Evolutionary conservation across 2,888 invertebrate species (phyloP).

Genomic region (Dryadula phaetusa): DNA sequence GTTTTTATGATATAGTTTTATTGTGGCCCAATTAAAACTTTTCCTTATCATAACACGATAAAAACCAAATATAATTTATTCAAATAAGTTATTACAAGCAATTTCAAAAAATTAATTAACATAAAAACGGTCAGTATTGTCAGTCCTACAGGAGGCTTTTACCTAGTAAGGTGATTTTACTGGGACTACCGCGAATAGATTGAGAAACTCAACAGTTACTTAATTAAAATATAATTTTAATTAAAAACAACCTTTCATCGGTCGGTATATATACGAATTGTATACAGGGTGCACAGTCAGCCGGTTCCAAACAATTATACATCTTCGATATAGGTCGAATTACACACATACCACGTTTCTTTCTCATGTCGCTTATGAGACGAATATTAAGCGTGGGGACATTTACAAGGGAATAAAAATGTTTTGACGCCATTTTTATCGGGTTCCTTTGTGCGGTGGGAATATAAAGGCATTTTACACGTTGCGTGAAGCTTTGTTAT

Average conservation of each 20-base stretch:
- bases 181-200: too few relatives aligned
- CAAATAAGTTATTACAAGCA: too few relatives aligned
- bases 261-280: neutral
- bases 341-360: conserved; percentile 64
- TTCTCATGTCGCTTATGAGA: conserved; percentile 67
- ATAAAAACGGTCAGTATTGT: too few relatives aligned
- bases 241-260: too few relatives aligned
- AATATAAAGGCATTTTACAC: conserved; percentile 45
- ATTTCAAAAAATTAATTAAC: too few relatives aligned
- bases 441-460: conserved; percentile 48
- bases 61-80: too few relatives aligned
- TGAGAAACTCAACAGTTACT: too few relatives aligned
- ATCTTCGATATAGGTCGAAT: conserved; percentile 51
- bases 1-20: neutral
- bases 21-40: too few relatives aligned
- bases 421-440: conserved; percentile 62
- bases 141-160: too few relatives aligned
- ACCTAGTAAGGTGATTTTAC: too few relatives aligned
- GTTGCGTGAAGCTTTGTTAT: conserved; percentile 33
- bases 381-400: conserved; percentile 73
- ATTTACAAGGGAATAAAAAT: conserved; percentile 73
- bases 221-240: too few relatives aligned
- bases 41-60: too few relatives aligned
- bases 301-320: conserved; percentile 36
- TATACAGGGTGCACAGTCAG: neutral